Percentiles rank a stretch among this genome's conserved stretches.
Evolutionary conservation across 2,888 invertebrate genomes (phyloP).

Genomic region (Spisula subtruncata): DNA sequence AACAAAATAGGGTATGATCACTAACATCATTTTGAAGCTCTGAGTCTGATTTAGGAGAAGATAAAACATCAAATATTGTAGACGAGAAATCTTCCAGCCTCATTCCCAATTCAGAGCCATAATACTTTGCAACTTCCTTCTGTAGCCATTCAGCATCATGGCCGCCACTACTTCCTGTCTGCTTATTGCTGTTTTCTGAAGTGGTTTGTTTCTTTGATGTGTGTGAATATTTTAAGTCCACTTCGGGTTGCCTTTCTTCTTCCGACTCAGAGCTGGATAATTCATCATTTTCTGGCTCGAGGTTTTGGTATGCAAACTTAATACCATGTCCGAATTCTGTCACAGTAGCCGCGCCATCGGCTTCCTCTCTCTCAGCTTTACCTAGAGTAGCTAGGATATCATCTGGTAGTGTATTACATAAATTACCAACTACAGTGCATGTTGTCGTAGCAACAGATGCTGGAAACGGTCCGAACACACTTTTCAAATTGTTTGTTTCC

Average conservation of each 20-base stretch:
- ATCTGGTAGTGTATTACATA: constrained; percentile 83
- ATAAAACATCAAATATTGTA: constrained; percentile 85
- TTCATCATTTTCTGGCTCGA: constrained; percentile 65
- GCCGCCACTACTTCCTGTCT: constrained; percentile 20
- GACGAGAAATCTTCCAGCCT: constrained; percentile 81
- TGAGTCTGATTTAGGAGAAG: constrained; percentile 82
- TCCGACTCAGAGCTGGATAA: constrained; percentile 82
- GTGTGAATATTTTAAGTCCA: constrained; percentile 77
- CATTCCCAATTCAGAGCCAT: constrained; percentile 78
- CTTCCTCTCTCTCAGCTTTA: constrained; percentile 75
- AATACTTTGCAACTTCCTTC: constrained; percentile 77
- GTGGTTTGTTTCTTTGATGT: not conserved
- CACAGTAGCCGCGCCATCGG: constrained; percentile 79
- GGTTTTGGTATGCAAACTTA: constrained; percentile 74
- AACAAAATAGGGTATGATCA: not conserved
- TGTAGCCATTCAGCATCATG: constrained; percentile 77
- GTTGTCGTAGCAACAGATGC: constrained; percentile 84
- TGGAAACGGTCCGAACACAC: constrained; percentile 86
- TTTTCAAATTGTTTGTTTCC: constrained; percentile 80
- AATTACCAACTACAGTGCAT: constrained; percentile 79
- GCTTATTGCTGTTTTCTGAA: constrained; percentile 37
- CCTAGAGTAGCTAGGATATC: constrained; percentile 72
- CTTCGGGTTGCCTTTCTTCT: constrained; percentile 72
- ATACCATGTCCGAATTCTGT: constrained; percentile 82
- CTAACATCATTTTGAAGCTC: constrained; percentile 86